A percentile compares a stretch with the other conserved stretches of the same genome.
Evolutionary conservation across 1,140 invertebrate genomes (phyloP).

Genomic region (Aradophagus sp.): DNA sequence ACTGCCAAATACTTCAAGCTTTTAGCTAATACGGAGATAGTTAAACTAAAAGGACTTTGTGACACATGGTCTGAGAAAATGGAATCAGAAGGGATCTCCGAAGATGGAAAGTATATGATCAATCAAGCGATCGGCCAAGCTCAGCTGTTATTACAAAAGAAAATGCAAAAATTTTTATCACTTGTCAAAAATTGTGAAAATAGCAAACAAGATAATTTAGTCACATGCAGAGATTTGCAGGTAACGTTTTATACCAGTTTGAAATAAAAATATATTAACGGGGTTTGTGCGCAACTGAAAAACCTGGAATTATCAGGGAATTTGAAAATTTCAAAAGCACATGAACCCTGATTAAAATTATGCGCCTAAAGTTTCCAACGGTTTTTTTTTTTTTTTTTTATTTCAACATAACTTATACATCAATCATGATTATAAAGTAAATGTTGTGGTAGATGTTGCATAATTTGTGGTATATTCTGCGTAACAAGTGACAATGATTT

Average conservation of each 20-base stretch:
- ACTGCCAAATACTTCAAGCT: conserved; percentile 76
- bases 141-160: conserved; percentile 79
- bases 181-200: conserved; percentile 80
- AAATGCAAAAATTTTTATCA: conserved; percentile 80
- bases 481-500: no score
- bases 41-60: conserved; percentile 71
- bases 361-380: no score
- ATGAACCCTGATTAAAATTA: no score
- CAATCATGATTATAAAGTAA: no score
- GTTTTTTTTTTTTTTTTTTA: conserved; percentile 1
- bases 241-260: conserved; percentile 5
- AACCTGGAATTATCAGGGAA: no score
- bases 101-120: conserved; percentile 78
- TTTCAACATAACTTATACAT: no score
- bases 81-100: conserved; percentile 58
- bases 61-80: conserved; percentile 70
- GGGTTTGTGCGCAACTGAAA: no score
- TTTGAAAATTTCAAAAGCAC: no score
- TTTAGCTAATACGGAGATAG: conserved; percentile 74
- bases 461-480: no score
- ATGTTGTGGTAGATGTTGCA: no score
- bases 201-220: conserved; percentile 77
- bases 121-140: conserved; percentile 82
- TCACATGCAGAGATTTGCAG: conserved; percentile 79
- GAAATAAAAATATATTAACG: not conserved